Base-by-base conservation (phyloP, 2,113 vertebrate species). In the Himantopus leucocephalus region DNA sequence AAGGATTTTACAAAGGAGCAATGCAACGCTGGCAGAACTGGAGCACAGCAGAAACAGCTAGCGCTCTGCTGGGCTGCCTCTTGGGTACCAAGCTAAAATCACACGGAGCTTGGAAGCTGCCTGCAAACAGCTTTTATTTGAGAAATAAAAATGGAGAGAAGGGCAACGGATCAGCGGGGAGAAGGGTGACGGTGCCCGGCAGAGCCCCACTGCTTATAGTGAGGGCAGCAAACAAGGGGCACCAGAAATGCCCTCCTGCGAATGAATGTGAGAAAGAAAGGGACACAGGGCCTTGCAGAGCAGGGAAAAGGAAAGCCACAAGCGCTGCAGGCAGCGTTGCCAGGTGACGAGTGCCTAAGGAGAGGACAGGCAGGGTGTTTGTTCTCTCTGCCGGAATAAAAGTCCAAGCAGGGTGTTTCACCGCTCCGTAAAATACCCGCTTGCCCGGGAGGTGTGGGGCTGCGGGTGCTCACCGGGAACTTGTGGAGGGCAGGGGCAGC, bases 401-500 rank as follows among this genome's bases (percentile, higher is more conserved):
- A 60, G 41, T 26, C 67, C 47, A 16, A 41, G 70, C 35, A 50
- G 77, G 32, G 34, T 12, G 26, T 2, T 67, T 56, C 1, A 0
- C 67, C 3, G 1, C 22, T 68, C 45, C 74, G 48, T 47, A 63
- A 76, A 73, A 88, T 2, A 76, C 17, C 35, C 39, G 14, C 30
- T 20, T 73, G 34, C 12, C 41, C 0, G 0, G 29, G 50, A 72
- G n/a, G 29, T 4, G 23, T 2, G 8, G 34, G 67, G 48, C 29
- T 43, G 30, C 1, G 2, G 32, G 32, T 10, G 37, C 60, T 50
- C 18, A 34, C 52, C 3, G 0, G 68, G 26, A 88, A 41, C 78
- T 34, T 2, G 11, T 14, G 2, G 43, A 37, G 7, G 24, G 24
- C 76, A 19, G 67, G 72, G 29, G n/a, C 5, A 34, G 60, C 2